Conservation (phyloP, 2,797 vertebrate species). For the Oceanodroma leucorhoa region DNA sequence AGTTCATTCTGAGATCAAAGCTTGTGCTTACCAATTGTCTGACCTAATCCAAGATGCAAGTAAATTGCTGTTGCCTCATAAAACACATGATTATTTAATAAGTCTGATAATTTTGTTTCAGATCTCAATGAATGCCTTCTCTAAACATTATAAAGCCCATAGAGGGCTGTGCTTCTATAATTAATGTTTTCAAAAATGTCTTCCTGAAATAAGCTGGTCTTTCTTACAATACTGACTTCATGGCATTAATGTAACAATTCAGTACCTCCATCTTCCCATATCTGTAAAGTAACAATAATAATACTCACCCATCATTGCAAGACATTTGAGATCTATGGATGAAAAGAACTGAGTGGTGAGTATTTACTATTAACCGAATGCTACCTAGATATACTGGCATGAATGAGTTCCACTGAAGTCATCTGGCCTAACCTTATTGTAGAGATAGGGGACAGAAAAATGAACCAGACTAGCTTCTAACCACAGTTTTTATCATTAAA, state of each 20-base stretch:
- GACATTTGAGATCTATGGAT: background rate
- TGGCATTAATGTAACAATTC: background rate
- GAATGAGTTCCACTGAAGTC: background rate
- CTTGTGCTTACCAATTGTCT: background rate
- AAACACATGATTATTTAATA: background rate
- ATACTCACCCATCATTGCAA: background rate
- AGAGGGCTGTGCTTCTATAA: background rate
- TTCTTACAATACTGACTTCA: background rate
- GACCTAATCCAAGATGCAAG: background rate
- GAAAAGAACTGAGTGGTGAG: background rate
- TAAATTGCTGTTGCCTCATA: background rate
- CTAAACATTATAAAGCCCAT: background rate
- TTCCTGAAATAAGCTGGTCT: background rate
- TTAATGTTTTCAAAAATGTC: background rate
- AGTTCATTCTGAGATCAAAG: conserved; percentile 75
- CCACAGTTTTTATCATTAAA: background rate
- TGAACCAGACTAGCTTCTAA: background rate
- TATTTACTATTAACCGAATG: background rate
- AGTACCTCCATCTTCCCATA: background rate
- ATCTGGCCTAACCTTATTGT: background rate
- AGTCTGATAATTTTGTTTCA: conserved; percentile 6
- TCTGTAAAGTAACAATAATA: background rate
- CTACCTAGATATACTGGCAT: background rate
- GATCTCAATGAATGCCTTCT: background rate
- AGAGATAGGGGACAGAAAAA: background rate